These are phyloP conservation scores for Disparrhopalites patrizii DNA, from an alignment of 2,888 invertebrate species.

Conservation along the genomic window DNA sequence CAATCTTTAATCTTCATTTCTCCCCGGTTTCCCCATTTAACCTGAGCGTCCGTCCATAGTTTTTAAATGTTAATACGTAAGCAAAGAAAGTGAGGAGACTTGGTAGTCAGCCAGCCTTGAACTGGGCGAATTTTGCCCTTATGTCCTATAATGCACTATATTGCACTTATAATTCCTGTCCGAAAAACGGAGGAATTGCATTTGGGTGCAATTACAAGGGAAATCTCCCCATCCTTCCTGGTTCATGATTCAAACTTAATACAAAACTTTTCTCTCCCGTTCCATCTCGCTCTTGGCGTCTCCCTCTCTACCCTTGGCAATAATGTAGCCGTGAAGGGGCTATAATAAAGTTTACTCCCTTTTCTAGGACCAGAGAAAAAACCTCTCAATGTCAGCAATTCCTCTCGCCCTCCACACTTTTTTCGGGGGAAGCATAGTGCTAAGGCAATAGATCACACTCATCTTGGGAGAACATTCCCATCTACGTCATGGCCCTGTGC, in stretches of 20 bases:
- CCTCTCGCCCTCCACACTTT: background rate
- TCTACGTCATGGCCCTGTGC: no score
- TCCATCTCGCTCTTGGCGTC: no score
- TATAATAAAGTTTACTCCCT: conserved; percentile 16
- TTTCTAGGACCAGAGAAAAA: background rate
- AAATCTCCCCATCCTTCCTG: background rate
- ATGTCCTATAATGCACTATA: no score
- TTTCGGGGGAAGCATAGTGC: background rate
- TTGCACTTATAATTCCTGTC: no score
- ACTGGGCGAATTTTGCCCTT: conserved; percentile 3
- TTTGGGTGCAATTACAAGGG: background rate
- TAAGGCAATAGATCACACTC: background rate
- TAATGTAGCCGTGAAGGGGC: conserved; percentile 14
- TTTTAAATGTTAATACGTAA: no score
- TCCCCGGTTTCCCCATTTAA: background rate
- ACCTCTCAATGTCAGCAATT: conserved; percentile 8
- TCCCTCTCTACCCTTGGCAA: conserved; percentile 14
- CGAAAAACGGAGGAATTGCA: background rate
- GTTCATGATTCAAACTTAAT: conserved; percentile 14
- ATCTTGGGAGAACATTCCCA: background rate
- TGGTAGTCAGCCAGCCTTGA: background rate
- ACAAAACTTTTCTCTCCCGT: no score
- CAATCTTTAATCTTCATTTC: background rate
- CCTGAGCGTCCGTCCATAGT: background rate
- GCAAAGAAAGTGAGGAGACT: background rate